Evolutionary conservation across 2,113 vertebrate genomes (phyloP), one percentile per base, ranked within the genome.

Genomic region (Pituophis catenifer): DNA sequence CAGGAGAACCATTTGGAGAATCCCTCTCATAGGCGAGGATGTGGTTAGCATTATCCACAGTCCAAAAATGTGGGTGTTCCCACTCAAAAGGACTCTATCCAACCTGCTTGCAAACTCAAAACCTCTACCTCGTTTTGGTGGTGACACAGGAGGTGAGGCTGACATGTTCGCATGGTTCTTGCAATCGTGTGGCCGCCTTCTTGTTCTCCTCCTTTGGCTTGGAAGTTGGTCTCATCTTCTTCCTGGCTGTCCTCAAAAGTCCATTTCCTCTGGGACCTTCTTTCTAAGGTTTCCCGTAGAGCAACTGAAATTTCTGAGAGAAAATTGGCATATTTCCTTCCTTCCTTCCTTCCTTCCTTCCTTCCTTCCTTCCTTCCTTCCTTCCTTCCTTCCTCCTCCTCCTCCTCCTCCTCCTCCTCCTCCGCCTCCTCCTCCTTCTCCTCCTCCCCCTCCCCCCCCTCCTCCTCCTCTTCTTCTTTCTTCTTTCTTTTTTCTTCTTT

Each of bases 301-400:
- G n/a, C 53, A n/a, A 91, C 65, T 95, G 91, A 88, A 58, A 93
- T 33, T 29, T 94, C 33, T 0, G 11, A 88, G 50, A 62, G 53
- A 53, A 0, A 1, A 53, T 91, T 53, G 29, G 93, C 93, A 90
- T 21, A 57, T 55, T 21, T 19, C 5, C 48, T 50, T 19, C 5
- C 38, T 38, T 38, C 38, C 38, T 38, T 38, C 38, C 38, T 38
- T 38, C 38, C 38, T 38, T 38, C 38, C 38, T 38, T 38, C 38
- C 38, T 38, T 38, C 38, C 38, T 38, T 38, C 38, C 38, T 38
- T 38, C 38, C 38, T 38, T 38, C 38, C 38, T 38, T 38, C 38
- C 38, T 38, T 38, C 38, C 38, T 38, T 38, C 38, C 55, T n/a
- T 54, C 53, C 12, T 3, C 0, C 1, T 19, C 55, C 0, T 19